Conservation (phyloP, 2,113 vertebrate species). For the Lagenorhynchus albirostris region DNA sequence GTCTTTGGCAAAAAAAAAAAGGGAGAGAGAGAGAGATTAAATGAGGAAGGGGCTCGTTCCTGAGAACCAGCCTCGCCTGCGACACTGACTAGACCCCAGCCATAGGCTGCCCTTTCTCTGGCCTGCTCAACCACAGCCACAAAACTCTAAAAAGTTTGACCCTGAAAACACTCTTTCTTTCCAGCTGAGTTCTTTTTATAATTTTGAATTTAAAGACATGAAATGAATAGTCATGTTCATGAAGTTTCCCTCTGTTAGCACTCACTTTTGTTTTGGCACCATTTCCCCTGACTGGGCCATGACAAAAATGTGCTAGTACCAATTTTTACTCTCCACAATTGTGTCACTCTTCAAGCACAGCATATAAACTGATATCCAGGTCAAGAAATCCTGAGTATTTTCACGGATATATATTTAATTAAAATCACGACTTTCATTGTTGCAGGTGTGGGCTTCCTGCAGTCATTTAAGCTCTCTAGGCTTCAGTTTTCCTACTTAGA, state of each 20-base stretch:
- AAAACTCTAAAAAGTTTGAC: background rate
- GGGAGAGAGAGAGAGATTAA: background rate
- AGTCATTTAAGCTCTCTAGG: conserved; percentile 25
- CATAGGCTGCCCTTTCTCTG: background rate
- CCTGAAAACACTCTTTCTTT: background rate
- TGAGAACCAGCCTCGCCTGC: background rate
- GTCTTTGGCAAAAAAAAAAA: background rate
- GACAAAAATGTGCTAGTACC: background rate
- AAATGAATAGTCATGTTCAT: background rate
- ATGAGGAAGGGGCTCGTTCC: background rate
- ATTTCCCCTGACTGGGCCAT: background rate
- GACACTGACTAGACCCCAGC: accelerated
- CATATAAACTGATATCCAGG: background rate
- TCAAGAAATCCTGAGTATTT: conserved; percentile 26
- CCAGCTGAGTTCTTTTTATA: background rate
- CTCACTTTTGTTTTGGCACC: background rate
- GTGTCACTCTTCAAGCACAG: conserved; percentile 1
- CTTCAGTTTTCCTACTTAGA: conserved; percentile 41
- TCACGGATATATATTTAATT: conserved; percentile 7
- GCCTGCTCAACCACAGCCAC: background rate
- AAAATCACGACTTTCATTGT: conserved; percentile 8
- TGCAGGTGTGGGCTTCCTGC: conserved; percentile 22
- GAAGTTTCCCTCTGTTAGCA: background rate
- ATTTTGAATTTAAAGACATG: background rate
- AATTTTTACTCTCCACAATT: background rate